A percentile compares a stretch with the other conserved stretches of the same genome.
phyloP scores from a whole-genome alignment of 2,797 vertebrate genomes.

The Cynodonichthys magdalenae region DNA sequence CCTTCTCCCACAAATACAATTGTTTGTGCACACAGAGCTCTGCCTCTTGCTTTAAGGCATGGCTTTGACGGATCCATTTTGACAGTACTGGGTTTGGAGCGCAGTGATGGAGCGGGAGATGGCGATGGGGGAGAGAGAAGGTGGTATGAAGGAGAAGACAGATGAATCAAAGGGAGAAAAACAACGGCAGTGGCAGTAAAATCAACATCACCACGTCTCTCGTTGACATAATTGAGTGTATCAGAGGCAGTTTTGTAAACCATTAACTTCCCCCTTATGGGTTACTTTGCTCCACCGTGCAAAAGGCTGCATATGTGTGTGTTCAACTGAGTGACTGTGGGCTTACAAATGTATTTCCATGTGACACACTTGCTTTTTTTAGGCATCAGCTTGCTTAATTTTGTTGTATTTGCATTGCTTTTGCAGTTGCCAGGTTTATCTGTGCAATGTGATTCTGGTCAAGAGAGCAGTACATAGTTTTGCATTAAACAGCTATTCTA shows the following conservation, averaged over 20 bases:
- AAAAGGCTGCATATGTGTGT: slow-evolving; percentile 10
- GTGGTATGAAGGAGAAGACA: slow-evolving; percentile 62
- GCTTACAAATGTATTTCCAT: background rate
- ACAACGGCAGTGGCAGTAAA: slow-evolving; percentile 55
- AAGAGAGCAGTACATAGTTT: too few relatives aligned
- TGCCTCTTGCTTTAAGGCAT: slow-evolving; percentile 65
- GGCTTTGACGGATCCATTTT: slow-evolving; percentile 68
- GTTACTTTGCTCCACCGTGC: slow-evolving; percentile 23
- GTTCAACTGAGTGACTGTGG: slow-evolving; percentile 7
- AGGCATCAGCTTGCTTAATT: slow-evolving; percentile 1
- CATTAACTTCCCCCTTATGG: slow-evolving; percentile 55
- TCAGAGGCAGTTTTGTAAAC: slow-evolving; percentile 69
- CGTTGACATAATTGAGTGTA: slow-evolving; percentile 69
- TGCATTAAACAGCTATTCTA: too few relatives aligned
- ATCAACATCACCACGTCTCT: slow-evolving; percentile 62
- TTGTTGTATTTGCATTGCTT: slow-evolving; percentile 7
- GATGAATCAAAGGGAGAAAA: slow-evolving; percentile 69
- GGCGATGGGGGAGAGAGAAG: slow-evolving; percentile 44
- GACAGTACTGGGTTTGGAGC: slow-evolving; percentile 77
- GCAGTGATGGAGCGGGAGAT: slow-evolving; percentile 63
- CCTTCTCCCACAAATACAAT: slow-evolving; percentile 38
- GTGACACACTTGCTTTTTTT: slow-evolving; percentile 5
- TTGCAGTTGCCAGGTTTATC: background rate
- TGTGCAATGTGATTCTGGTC: too few relatives aligned
- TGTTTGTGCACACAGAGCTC: slow-evolving; percentile 45